phyloP scores from a whole-genome alignment of 1,140 invertebrate genomes.

The Drosophila lacteicornis region DNA sequence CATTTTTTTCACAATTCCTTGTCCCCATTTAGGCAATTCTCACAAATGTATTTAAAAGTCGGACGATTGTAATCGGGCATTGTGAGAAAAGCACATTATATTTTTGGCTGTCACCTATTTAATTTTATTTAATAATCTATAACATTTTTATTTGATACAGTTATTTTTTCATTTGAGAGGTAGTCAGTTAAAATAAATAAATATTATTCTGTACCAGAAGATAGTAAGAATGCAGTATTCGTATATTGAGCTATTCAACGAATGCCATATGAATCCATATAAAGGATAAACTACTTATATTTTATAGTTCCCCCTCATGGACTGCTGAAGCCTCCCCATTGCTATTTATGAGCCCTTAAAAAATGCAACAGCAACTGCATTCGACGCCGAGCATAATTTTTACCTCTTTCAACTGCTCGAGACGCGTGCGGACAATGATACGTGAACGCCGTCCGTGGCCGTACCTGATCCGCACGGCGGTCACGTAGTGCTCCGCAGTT shows the following conservation, averaged over 20 bases:
- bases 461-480: slow-evolving; percentile 60
- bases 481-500: slow-evolving; percentile 70
- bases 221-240: too few relatives aligned
- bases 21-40: too few relatives aligned
- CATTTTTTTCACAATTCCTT: too few relatives aligned
- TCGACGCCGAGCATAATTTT: slow-evolving; percentile 50
- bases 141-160: too few relatives aligned
- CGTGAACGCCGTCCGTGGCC: slow-evolving; percentile 53
- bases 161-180: too few relatives aligned
- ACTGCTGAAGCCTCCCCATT: slow-evolving; percentile 26
- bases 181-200: too few relatives aligned
- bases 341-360: slow-evolving; percentile 7
- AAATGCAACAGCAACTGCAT: slow-evolving; percentile 7
- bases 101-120: too few relatives aligned
- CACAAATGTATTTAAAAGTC: not conserved
- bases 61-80: not conserved
- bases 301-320: not conserved
- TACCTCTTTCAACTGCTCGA: slow-evolving; percentile 68
- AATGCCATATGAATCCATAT: not conserved
- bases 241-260: not conserved
- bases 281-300: not conserved
- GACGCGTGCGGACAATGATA: slow-evolving; percentile 70
- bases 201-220: too few relatives aligned
- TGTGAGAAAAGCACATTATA: not conserved
- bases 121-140: not conserved